A percentile compares a stretch with the other conserved stretches of the same genome.
These are phyloP conservation scores for Petrolisthes manimaculis DNA, from an alignment of 2,888 invertebrate genomes.

Conservation along the genomic window DNA sequence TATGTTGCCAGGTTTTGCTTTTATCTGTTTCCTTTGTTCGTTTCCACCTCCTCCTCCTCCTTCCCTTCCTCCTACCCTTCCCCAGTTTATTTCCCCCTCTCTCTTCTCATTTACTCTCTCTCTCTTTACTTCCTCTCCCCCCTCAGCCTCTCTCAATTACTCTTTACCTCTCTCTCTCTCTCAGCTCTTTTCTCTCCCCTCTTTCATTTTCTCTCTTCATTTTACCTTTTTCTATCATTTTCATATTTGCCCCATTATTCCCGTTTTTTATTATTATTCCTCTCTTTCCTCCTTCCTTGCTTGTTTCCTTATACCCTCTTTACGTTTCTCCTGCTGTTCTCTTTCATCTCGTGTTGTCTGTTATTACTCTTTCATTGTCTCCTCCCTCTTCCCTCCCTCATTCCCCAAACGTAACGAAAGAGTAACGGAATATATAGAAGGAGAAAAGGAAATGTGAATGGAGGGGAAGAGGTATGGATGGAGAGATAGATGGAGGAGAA, in stretches of 20 bases:
- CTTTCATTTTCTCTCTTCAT: background rate
- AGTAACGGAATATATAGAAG: background rate
- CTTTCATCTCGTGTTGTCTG: too few species aligned
- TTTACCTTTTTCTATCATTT: background rate
- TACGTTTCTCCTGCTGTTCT: too few species aligned
- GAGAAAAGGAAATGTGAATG: background rate
- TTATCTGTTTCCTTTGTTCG: too few species aligned
- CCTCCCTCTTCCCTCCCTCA: background rate
- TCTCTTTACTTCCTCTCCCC: background rate
- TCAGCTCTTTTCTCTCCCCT: background rate
- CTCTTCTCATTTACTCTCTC: background rate
- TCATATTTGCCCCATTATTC: background rate
- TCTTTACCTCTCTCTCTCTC: background rate
- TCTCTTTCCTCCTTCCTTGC: background rate
- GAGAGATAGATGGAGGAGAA: background rate
- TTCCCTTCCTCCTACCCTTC: too few species aligned
- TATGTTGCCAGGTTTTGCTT: too few species aligned
- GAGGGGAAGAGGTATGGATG: background rate
- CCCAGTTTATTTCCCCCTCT: too few species aligned
- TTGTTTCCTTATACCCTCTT: too few species aligned
- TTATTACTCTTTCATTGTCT: background rate
- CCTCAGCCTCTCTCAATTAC: background rate
- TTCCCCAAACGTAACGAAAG: background rate
- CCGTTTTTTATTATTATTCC: background rate
- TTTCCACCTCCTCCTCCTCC: too few species aligned